Evolutionary conservation across 2,113 vertebrate species (phyloP), one percentile per base, ranked within the genome.

Genomic region (Nothoprocta pentlandii): DNA sequence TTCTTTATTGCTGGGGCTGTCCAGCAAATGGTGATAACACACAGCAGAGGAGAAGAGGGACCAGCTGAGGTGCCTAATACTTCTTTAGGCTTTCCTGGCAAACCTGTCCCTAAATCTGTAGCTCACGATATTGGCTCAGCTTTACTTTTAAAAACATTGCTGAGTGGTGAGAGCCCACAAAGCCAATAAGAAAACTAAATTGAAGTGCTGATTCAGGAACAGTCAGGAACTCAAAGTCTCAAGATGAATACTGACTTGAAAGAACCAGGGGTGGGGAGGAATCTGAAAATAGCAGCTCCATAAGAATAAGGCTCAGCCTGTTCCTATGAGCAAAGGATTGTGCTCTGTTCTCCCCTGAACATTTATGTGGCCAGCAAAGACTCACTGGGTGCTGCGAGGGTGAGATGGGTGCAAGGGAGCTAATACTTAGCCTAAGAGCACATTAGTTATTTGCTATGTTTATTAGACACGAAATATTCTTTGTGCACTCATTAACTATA

Each of bases 371-470:
- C n/a, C 10, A 10, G 49, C 2, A 11, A 66, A 89, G 36, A 39
- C 12, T 49, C 49, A 5, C 30, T n/a, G 54, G 8, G 17, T 39
- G 32, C 21, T 56, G 12, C 10, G 36, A 34, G 41, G 23, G 49
- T 1, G 3, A 80, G 54, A 11, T 62, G 19, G 20, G 7, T 20
- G 4, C n/a, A 49, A 77, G 6, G 4, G 59, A 71, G 53, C 0
- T 0, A 39, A n/a, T 7, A 7, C 54, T 69, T 34, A 32, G 66
- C 10, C 7, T 54, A 4, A 4, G 26, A 63, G 1, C 17, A 12
- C 26, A 8, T 67, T 54, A 77, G 54, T 80, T 26, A 46, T 78
- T 70, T 78, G 6, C 25, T 36, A 6, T 42, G 17, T 36, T 15
- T 83, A 4, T 21, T 75, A 88, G 80, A 62, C 26, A 59, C 54